These are phyloP conservation scores for Dicrurus megarhynchus DNA, from an alignment of 2,113 vertebrate species.

Conservation along the genomic window DNA sequence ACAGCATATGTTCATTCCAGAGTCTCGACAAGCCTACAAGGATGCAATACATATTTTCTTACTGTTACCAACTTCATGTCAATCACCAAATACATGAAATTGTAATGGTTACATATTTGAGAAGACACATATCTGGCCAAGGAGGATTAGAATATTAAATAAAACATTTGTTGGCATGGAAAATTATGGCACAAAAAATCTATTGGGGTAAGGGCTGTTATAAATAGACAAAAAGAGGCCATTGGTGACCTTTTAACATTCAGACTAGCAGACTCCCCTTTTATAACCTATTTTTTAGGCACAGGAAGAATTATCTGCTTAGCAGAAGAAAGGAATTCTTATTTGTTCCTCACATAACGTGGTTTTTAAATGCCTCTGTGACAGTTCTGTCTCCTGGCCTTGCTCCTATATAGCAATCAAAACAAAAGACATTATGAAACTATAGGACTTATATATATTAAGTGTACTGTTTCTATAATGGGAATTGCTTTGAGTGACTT, in stretches of 20 bases:
- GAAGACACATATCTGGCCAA: neutral
- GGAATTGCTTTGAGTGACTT: neutral
- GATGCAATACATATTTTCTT: neutral
- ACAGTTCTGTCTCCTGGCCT: neutral
- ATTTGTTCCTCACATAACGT: neutral
- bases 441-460: neutral
- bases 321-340: neutral
- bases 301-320: neutral
- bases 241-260: neutral
- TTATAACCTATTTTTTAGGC: neutral
- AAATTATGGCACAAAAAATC: neutral
- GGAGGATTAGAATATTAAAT: neutral
- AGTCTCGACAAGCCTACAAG: neutral
- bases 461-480: neutral
- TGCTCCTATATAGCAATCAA: neutral
- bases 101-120: neutral
- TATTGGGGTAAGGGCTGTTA: neutral
- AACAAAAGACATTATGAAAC: neutral
- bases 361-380: neutral
- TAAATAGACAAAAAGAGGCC: neutral
- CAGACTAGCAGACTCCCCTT: neutral
- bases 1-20: neutral
- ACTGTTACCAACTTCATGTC: neutral
- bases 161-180: neutral
- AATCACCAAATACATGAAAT: neutral